A percentile compares a stretch with the other conserved stretches of the same genome.
These are phyloP conservation scores for Oriolus oriolus DNA, from an alignment of 2,113 vertebrate genomes.

Conservation along the genomic window DNA sequence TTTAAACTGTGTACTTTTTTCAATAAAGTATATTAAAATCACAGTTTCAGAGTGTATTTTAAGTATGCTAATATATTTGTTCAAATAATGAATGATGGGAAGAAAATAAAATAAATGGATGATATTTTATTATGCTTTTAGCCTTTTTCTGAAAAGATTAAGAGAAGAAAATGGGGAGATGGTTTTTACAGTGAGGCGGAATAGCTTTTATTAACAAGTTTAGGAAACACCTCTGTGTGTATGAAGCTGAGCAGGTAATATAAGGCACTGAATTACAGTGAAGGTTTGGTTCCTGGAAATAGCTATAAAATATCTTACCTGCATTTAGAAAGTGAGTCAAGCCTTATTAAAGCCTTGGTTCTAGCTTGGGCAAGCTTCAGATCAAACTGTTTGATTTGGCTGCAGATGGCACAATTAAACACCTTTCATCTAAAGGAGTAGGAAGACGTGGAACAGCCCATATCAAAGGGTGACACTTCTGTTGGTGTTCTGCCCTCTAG, in stretches of 20 bases:
- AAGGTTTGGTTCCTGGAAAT: neutral
- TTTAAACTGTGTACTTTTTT: constrained; percentile 96
- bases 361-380: neutral
- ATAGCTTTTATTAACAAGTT: neutral
- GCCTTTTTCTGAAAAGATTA: neutral
- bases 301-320: neutral
- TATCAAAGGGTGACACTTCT: neutral
- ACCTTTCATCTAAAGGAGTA: neutral
- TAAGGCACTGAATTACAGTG: neutral
- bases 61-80: constrained; percentile 18
- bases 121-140: neutral
- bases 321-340: neutral
- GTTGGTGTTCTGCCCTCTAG: neutral
- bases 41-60: constrained; percentile 58
- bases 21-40: constrained; percentile 96
- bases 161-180: neutral
- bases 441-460: neutral
- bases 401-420: neutral
- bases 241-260: neutral
- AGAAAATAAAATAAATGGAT: constrained; percentile 5
- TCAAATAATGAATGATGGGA: neutral
- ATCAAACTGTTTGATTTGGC: neutral
- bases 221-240: neutral
- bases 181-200: neutral
- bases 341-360: neutral